Base-by-base conservation (phyloP, 2,888 invertebrate species). In the Acrobasis repandana region DNA sequence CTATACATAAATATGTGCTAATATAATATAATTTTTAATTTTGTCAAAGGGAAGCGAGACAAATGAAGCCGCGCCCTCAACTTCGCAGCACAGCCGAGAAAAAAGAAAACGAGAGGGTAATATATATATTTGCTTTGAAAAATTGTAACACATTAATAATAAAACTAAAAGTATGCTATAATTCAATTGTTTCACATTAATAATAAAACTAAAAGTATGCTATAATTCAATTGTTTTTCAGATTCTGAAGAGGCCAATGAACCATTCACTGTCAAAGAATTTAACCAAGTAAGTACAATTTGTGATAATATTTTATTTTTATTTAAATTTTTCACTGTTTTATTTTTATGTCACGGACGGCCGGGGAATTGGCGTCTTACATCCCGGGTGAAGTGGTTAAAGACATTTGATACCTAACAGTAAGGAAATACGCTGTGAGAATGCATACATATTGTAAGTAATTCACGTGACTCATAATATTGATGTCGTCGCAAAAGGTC, bases 201-300 rank as follows among this genome's bases (percentile, higher is more conserved):
- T n/a, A n/a, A n/a, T n/a, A n/a, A n/a, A n/a, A n/a, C n/a, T n/a
- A n/a, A n/a, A 34, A 33, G n/a, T 2, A 16, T 36, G 9, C 16
- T 9, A 33, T 34, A 8, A 47, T 54, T 14, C 6, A 1, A 34
- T 14, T 18, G 2, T 43, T 10, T 58, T 58, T 34, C 58, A 58
- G 58, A 18, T 8, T 38, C 20, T 38, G 58, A 58, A 8, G 58
- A 77, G 6, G 73, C 75, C 10, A 70, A 61, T 58, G 84, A 85
- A 52, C 75, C 74, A 1, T 67, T 64, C 46, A 74, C 84, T 14
- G 82, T 83, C 1, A 79, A 79, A 63, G 84, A 85, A 34, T 86
- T 86, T 51, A 88, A 88, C 69, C 83, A 83, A 70, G 88, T 88
- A 52, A 76, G 83, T 69, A 49, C 10, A 16, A 48, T 48, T 10